A percentile compares a stretch with the other conserved stretches of the same genome.
Conservation (phyloP, 2,888 invertebrate genomes). For the Parnassius glacialis region DNA sequence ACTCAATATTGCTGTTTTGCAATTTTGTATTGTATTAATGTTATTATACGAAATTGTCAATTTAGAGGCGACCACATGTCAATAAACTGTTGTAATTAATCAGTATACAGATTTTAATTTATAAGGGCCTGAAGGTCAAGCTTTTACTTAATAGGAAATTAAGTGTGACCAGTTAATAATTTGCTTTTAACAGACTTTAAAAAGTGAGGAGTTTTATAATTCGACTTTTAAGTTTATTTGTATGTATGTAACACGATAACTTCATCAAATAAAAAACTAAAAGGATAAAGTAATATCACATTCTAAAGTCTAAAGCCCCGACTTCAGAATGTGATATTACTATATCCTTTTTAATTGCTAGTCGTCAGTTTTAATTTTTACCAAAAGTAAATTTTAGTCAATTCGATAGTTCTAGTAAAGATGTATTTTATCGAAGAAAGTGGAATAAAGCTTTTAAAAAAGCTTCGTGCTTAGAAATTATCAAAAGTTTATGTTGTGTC, state of each 20-base stretch:
- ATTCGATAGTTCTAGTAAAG: too few relatives aligned
- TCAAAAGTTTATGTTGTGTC: not conserved
- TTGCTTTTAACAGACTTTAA: slow-evolving; percentile 3
- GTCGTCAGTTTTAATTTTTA: too few relatives aligned
- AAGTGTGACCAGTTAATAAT: not conserved
- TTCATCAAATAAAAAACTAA: too few relatives aligned
- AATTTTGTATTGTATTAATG: slow-evolving; percentile 47
- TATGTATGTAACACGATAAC: too few relatives aligned
- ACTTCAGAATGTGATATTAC: too few relatives aligned
- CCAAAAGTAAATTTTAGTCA: too few relatives aligned
- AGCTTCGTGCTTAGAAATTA: not conserved
- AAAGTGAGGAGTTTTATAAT: too few relatives aligned
- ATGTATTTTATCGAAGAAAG: too few relatives aligned
- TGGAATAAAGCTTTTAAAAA: too few relatives aligned
- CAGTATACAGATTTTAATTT: slow-evolving; percentile 11
- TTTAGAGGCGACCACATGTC: slow-evolving; percentile 43
- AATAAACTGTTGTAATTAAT: slow-evolving; percentile 29
- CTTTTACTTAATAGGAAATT: slow-evolving; percentile 8
- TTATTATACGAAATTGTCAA: slow-evolving; percentile 36
- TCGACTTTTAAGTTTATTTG: not conserved
- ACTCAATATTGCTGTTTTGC: slow-evolving; percentile 61
- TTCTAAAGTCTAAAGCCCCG: too few relatives aligned
- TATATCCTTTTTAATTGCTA: too few relatives aligned
- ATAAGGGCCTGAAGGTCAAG: slow-evolving; percentile 15
- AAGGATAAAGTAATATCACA: too few relatives aligned